Conservation (phyloP, 1,140 invertebrate genomes). For the Mizuhopecten yessoensis region DNA sequence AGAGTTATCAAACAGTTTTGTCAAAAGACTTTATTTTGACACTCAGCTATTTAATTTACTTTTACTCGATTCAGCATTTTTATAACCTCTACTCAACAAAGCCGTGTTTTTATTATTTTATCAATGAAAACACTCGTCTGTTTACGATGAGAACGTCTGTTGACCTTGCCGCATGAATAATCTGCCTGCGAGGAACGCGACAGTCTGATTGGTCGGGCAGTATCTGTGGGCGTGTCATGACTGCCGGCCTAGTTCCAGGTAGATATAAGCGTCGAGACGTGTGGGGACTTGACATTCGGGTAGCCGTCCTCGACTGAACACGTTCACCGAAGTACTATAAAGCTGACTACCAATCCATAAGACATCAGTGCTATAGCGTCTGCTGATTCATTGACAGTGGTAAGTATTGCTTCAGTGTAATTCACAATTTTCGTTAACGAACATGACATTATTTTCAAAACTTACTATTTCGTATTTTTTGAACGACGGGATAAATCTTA, state of each 20-base stretch:
- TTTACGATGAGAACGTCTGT: not conserved
- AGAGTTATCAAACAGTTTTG: not conserved
- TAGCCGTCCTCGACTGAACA: not conserved
- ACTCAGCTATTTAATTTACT: not conserved
- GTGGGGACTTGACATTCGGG: slow-evolving; percentile 4
- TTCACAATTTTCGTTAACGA: no score
- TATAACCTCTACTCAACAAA: not conserved
- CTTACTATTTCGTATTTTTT: no score
- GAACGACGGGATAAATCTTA: no score
- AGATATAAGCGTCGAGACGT: slow-evolving; percentile 18
- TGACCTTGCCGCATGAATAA: slow-evolving; percentile 33
- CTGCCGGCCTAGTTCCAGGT: slow-evolving; percentile 30
- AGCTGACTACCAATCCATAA: not conserved
- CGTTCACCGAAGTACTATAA: not conserved
- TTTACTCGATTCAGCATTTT: not conserved
- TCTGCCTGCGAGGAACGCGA: not conserved
- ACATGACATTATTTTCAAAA: no score
- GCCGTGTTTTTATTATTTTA: not conserved
- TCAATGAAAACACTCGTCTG: slow-evolving; percentile 11
- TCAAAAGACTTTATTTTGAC: not conserved
- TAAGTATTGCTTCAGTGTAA: not conserved
- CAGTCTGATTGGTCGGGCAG: not conserved
- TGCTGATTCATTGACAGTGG: not conserved
- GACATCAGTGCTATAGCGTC: not conserved
- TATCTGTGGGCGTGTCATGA: not conserved